These are phyloP conservation scores for Struthio camelus DNA, from an alignment of 2,113 vertebrate species.

Conservation along the genomic window DNA sequence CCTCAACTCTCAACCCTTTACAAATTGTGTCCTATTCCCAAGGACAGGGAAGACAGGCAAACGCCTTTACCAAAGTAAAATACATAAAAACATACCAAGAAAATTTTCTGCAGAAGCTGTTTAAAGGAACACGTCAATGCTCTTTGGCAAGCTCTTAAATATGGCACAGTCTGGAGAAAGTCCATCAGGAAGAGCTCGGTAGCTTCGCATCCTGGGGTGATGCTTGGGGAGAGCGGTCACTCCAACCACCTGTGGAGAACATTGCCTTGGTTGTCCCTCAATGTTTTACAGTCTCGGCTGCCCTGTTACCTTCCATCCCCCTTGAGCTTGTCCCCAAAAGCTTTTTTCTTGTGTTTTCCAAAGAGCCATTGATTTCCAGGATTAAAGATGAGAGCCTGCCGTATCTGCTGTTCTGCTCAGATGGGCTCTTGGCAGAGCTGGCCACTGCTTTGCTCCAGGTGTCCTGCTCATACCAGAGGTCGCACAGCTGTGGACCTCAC, in stretches of 20 bases:
- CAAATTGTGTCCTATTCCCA: neutral
- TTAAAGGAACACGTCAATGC: neutral
- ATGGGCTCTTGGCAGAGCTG: neutral
- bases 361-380: neutral
- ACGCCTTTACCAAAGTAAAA: constrained; percentile 8
- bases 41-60: neutral
- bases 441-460: neutral
- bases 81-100: neutral
- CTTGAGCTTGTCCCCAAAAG: neutral
- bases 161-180: neutral
- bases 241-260: too few relatives aligned
- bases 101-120: constrained; percentile 4
- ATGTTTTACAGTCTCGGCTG: neutral
- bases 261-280: neutral
- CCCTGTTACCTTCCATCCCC: neutral
- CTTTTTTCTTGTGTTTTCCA: neutral
- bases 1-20: neutral
- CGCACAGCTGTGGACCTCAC: neutral
- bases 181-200: neutral
- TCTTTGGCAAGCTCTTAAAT: neutral
- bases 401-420: neutral
- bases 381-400: neutral
- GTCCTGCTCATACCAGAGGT: neutral
- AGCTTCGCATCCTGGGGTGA: neutral
- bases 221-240: too few relatives aligned